A percentile compares a stretch with the other conserved stretches of the same genome.
Conservation (phyloP, 1,140 invertebrate genomes). For the Drosophila suzukii region DNA sequence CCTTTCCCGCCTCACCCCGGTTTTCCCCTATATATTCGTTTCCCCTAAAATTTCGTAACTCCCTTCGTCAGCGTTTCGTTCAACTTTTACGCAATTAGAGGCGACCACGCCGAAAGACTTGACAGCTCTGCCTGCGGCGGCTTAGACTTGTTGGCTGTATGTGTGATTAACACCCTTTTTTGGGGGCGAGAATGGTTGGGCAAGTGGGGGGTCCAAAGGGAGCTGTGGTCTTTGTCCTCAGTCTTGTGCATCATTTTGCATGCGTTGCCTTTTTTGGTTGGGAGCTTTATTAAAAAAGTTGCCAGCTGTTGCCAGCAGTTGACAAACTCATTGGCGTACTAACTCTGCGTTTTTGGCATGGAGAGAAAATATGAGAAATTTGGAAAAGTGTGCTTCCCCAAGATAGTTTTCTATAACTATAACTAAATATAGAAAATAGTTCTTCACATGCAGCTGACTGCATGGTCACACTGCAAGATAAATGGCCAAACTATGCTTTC, state of each 20-base stretch:
- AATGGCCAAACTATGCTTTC: neutral
- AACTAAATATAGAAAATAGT: neutral
- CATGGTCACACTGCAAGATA: neutral
- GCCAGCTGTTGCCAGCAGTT: slow-evolving; percentile 64
- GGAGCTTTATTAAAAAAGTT: slow-evolving; percentile 77
- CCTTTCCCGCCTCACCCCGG: no score
- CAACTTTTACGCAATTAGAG: slow-evolving; percentile 56
- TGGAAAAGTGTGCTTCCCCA: no score
- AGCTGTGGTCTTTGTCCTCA: slow-evolving; percentile 36
- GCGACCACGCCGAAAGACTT: slow-evolving; percentile 47
- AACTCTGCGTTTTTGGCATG: slow-evolving; percentile 1
- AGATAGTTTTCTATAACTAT: neutral
- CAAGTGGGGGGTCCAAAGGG: neutral
- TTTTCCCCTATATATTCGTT: no score
- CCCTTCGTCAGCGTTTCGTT: slow-evolving; percentile 38
- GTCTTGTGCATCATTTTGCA: slow-evolving; percentile 65
- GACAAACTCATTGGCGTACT: slow-evolving; percentile 71
- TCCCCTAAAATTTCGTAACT: slow-evolving; percentile 14
- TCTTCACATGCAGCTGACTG: neutral
- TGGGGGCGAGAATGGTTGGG: neutral
- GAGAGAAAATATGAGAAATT: neutral
- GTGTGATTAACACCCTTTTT: slow-evolving; percentile 47
- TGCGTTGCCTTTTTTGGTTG: slow-evolving; percentile 54
- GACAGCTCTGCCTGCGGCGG: slow-evolving; percentile 39
- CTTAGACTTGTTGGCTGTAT: slow-evolving; percentile 44